These are phyloP conservation scores for Peromyscus nudipes DNA, from an alignment of 2,797 vertebrate genomes.

Conservation along the genomic window DNA sequence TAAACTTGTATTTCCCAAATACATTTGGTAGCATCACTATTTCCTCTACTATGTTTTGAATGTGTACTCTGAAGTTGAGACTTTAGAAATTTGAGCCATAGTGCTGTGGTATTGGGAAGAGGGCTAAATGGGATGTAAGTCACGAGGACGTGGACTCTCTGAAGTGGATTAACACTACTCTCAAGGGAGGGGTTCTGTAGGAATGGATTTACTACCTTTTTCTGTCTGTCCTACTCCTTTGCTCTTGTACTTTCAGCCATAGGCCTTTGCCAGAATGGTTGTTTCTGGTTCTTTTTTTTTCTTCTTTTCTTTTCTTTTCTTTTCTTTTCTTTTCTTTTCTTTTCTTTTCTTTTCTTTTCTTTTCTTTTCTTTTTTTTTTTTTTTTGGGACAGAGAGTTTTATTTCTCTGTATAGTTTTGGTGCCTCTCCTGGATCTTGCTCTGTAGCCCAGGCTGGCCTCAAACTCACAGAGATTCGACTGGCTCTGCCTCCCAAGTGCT, in stretches of 20 bases:
- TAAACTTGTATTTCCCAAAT: conserved; percentile 44
- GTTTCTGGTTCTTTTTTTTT: neutral
- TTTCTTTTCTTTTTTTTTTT: no score
- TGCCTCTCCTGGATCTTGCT: no score
- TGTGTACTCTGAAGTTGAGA: neutral
- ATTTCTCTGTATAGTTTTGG: no score
- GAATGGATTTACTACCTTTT: neutral
- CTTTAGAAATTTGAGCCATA: neutral
- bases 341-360: no score
- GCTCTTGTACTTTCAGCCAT: neutral
- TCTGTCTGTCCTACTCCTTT: neutral
- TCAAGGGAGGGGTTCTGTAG: no score
- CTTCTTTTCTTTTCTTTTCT: no score
- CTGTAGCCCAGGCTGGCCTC: no score
- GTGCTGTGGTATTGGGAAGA: neutral
- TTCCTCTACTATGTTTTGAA: conserved; percentile 12
- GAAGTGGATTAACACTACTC: neutral
- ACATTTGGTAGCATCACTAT: neutral
- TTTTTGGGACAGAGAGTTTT: no score
- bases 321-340: no score
- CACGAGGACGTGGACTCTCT: no score
- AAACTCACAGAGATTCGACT: no score
- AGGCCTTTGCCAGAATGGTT: neutral
- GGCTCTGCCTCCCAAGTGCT: no score
- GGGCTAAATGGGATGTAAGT: neutral